Base-by-base conservation (phyloP, 1,140 invertebrate species). In the Dryas iulia region DNA sequence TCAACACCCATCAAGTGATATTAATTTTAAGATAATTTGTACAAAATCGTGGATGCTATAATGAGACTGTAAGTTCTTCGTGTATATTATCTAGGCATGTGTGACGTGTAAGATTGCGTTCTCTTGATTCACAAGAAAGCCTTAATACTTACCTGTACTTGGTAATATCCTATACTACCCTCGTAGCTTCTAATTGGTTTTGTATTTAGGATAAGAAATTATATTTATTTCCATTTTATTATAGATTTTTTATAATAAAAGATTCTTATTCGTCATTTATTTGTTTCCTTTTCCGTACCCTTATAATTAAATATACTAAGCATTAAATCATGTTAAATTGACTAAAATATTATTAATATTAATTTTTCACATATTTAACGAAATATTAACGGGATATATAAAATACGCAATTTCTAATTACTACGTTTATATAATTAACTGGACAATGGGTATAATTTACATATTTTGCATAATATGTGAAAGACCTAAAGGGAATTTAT, bases 171-270 rank as follows among this genome's bases (percentile, higher is more conserved):
- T 74, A 70, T 74, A 76, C 71, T 73, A 77, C 78, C 81, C 82
- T 47, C 79, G 77, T 85, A 87, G 79, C 82, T 80, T 78, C 73
- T 69, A 81, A 60, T 83, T 79, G 80, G 28, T 84, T 86, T 85
- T 86, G 82, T 83, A 82, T 79, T 79, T 87, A 87, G 84, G 82
- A 81, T 88, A 88, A 86, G 80, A 74, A 76, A 81, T 78, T 77
- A 76, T 86, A 86, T 86, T 86, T 87, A 90, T 86, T 87, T 87
- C 86, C 84, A 86, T 87, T 85, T 84, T 85, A 87, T 82, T 82
- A 82, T 82, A 81, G 66, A 67, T 78, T 74, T 61, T 85, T 85
- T 86, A 73, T 90, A 89, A 86, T 88, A 87, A 90, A 90, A 83
- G 68, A 53, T 52, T 69, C 59, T 73, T 53, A 28, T 59, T 59